phyloP scores from a whole-genome alignment of 2,797 vertebrate genomes.

The Micropoecilia bifurca region DNA sequence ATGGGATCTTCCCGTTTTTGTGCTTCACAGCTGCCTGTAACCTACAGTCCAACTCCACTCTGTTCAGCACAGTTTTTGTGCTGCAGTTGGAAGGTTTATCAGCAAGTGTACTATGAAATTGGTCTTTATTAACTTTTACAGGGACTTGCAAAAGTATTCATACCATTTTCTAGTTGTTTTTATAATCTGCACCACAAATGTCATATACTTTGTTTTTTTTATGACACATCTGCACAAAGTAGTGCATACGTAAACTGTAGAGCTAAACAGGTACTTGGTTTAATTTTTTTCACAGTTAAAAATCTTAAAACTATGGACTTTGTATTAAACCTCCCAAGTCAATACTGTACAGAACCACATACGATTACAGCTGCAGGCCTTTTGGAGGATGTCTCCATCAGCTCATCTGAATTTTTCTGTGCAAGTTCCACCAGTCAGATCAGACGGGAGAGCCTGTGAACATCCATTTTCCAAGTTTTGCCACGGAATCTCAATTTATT shows the following conservation, averaged over 20 bases:
- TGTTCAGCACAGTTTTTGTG: slow-evolving; percentile 15
- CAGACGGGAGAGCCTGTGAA: not conserved
- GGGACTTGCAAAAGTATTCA: not conserved
- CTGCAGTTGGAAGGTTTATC: slow-evolving; percentile 16
- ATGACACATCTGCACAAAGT: not conserved
- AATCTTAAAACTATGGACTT: not conserved
- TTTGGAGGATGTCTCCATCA: not conserved
- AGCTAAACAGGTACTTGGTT: not conserved
- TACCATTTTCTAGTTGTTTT: not conserved
- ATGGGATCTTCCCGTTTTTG: slow-evolving; percentile 3
- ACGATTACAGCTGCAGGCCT: not conserved
- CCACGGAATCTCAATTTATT: not conserved
- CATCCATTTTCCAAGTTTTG: not conserved
- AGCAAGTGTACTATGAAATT: slow-evolving; percentile 5
- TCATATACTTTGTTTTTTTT: not conserved
- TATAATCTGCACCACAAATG: not conserved
- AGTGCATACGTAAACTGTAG: not conserved
- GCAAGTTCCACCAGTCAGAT: not conserved
- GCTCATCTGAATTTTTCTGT: not conserved
- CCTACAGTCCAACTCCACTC: not conserved
- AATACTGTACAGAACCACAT: not conserved
- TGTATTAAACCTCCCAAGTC: not conserved
- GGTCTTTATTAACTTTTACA: not conserved
- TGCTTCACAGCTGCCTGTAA: not conserved
- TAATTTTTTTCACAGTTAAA: not conserved